These are phyloP conservation scores for Ploceus nigricollis DNA, from an alignment of 2,113 vertebrate genomes.

Conservation along the genomic window DNA sequence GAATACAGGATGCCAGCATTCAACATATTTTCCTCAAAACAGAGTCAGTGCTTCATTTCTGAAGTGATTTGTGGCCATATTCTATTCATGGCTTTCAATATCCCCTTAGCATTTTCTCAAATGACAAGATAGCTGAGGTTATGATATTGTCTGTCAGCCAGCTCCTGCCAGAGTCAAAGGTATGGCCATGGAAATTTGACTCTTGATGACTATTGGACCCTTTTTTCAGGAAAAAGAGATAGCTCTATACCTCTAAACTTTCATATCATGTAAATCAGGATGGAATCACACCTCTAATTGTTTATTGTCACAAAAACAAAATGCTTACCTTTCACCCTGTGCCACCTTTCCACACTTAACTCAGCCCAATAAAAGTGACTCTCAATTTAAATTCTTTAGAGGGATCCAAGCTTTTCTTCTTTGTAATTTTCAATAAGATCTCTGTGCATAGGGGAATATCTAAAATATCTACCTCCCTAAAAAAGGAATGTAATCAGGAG, in stretches of 20 bases:
- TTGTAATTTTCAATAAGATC: not conserved
- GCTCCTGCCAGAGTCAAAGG: not conserved
- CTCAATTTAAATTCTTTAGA: not conserved
- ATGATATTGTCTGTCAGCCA: not conserved
- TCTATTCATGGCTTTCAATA: not conserved
- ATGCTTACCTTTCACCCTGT: too few relatives aligned
- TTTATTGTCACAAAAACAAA: not conserved
- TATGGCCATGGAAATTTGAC: not conserved
- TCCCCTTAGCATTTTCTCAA: not conserved
- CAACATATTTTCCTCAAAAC: not conserved
- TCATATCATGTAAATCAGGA: not conserved
- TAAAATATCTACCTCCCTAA: not conserved
- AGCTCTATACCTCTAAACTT: not conserved
- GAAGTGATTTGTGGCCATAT: not conserved
- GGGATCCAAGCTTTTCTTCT: not conserved
- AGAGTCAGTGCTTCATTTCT: not conserved
- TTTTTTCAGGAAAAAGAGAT: not conserved
- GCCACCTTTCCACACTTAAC: not conserved
- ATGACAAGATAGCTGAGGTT: not conserved
- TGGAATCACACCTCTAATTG: not conserved
- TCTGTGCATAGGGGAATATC: rapidly evolving
- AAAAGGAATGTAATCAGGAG: rapidly evolving
- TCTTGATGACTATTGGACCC: not conserved
- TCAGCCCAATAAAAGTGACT: not conserved
- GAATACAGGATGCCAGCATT: not conserved